Evolutionary conservation across 2,888 invertebrate species (phyloP), one percentile per base, ranked within the genome.

Genomic region (Isoperla grammatica): DNA sequence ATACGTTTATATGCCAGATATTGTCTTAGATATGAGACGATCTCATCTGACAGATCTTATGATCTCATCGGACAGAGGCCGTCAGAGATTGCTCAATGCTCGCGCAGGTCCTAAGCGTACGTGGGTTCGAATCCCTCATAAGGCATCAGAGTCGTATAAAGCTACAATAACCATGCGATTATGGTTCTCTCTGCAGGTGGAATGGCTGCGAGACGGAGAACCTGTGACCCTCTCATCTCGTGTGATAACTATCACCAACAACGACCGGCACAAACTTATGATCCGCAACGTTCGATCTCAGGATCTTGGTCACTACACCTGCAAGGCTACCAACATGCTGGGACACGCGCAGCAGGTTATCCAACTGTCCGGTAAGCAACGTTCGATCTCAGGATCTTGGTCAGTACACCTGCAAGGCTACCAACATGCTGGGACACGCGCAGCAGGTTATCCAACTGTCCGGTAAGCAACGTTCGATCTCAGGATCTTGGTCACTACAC

Each of bases 241-340:
- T 2, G 57, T 63, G 11, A 46, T 60, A n/a, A 37, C 54, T 6
- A 19, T 63, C 12, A 43, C 50, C n/a, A 35, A 78, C 60, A 80
- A 82, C 69, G 78, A 77, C 0, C 76, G 78, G 42, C 82, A 89
- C 68, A 81, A 81, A 66, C 73, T 92, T 58, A 77, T 87, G 45
- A 84, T 92, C 67, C 79, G 85, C 40, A 81, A 81, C 29, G 86
- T 89, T 0, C 79, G 81, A 37, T 78, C 78, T 56, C 73, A 79
- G 0, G 90, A 92, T 73, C 82, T 90, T 65, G 91, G 90, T 0
- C 83, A 83, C 70, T 91, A 90, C 71, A 83, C 87, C 3, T 91
- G 91, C 72, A 77, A 85, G 22, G 91, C 90, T 0, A 82, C 83
- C 61, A 92, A 91, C 72, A 79, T 81, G 22, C 73, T 88, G 19